phyloP scores from a whole-genome alignment of 2,888 invertebrate species.

The Lordiphosa andalusiaca region DNA sequence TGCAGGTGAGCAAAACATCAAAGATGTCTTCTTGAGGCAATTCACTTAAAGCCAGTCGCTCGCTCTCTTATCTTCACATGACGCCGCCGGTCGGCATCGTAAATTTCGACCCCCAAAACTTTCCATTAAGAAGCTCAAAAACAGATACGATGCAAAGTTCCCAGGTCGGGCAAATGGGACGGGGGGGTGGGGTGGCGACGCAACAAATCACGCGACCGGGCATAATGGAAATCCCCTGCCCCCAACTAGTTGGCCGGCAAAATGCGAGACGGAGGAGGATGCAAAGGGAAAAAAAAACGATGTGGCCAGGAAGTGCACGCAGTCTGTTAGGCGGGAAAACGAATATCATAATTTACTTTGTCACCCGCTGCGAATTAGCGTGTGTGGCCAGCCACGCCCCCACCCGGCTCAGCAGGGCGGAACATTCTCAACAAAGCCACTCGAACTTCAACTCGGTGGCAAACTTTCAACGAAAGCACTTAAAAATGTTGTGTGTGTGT shows the following conservation, averaged over 20 bases:
- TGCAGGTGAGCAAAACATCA: constrained; percentile 34
- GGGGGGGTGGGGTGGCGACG: constrained; percentile 46
- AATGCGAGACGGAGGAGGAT: constrained; percentile 1
- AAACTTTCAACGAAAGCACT: constrained; percentile 65
- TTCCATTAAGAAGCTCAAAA: constrained; percentile 74
- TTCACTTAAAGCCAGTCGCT: constrained; percentile 49
- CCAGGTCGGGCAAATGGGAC: no score
- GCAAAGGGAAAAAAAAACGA: constrained; percentile 23
- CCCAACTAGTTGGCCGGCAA: constrained; percentile 40
- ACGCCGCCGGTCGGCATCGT: constrained; percentile 63
- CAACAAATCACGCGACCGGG: constrained; percentile 68
- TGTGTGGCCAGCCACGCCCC: constrained; percentile 54
- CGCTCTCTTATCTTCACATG: constrained; percentile 64
- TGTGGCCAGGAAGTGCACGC: constrained; percentile 63
- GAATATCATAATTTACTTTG: constrained; percentile 76
- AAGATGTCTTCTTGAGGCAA: constrained; percentile 46
- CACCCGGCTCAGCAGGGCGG: constrained; percentile 46
- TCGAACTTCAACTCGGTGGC: constrained; percentile 47
- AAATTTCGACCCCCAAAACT: constrained; percentile 60
- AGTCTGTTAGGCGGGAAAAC: constrained; percentile 71
- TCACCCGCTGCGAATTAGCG: constrained; percentile 76
- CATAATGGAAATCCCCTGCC: constrained; percentile 61
- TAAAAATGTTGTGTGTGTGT: constrained; percentile 51
- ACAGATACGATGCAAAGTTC: constrained; percentile 65
- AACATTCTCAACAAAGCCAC: constrained; percentile 70